Evolutionary conservation across 2,113 vertebrate genomes (phyloP).

Genomic region (Menidia beryllina): DNA sequence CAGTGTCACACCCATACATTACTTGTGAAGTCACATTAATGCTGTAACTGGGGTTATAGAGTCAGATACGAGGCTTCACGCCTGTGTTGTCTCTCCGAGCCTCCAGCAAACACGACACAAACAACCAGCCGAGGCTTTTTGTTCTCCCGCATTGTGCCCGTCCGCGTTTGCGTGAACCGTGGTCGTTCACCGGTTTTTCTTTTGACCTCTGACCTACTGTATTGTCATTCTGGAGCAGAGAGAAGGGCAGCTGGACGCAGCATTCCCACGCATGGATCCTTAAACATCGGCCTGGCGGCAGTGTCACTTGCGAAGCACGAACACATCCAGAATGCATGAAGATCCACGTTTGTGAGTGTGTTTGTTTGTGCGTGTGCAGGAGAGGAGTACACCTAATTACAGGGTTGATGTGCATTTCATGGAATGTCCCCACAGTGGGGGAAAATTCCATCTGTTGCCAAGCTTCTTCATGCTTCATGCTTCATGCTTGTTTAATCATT

Average conservation of each 20-base stretch:
- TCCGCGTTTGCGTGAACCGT: constrained; percentile 53
- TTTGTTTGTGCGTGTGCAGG: constrained; percentile 14
- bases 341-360: constrained; percentile 5
- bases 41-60: background rate
- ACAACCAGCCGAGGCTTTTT: constrained; percentile 55
- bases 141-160: constrained; percentile 35
- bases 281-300: constrained; percentile 46
- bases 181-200: constrained; percentile 44
- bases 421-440: constrained; percentile 43
- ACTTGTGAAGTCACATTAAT: background rate
- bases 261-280: constrained; percentile 45
- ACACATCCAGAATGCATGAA: constrained; percentile 42
- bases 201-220: constrained; percentile 72
- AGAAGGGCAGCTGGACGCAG: constrained; percentile 64
- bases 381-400: constrained; percentile 48
- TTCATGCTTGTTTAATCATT: constrained; percentile 63
- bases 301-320: constrained; percentile 51
- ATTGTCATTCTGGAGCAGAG: constrained; percentile 55
- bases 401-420: constrained; percentile 65
- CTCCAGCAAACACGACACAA: constrained; percentile 26
- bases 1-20: constrained; percentile 7
- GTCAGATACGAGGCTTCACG: constrained; percentile 27
- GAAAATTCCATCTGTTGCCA: constrained; percentile 74
- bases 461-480: constrained; percentile 65
- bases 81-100: constrained; percentile 36